Evolutionary conservation across 2,797 vertebrate genomes (phyloP).

Genomic region (Lutjanus campechanus): DNA sequence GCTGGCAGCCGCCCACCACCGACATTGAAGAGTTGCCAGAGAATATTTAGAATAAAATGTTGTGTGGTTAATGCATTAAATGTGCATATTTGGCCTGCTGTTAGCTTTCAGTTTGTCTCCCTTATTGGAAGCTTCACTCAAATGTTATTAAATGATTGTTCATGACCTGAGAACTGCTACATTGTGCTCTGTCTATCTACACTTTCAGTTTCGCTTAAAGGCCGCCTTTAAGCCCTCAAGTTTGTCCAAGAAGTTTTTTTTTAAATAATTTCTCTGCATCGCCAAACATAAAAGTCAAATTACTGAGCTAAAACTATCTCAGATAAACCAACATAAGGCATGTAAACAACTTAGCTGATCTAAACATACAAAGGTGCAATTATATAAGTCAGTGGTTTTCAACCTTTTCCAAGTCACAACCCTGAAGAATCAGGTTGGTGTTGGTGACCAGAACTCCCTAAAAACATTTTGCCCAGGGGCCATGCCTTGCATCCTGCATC

Average conservation of each 20-base stretch:
- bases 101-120: background rate
- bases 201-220: background rate
- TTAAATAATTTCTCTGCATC: background rate
- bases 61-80: constrained; percentile 11
- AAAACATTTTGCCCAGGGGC: too few relatives aligned
- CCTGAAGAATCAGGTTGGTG: too few relatives aligned
- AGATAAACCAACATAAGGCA: background rate
- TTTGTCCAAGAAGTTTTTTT: background rate
- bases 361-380: too few relatives aligned
- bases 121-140: background rate
- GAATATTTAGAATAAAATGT: constrained; percentile 38
- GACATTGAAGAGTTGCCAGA: constrained; percentile 41
- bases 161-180: background rate
- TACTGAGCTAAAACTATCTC: background rate
- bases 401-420: too few relatives aligned
- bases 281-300: too few relatives aligned
- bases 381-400: too few relatives aligned
- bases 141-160: constrained; percentile 1
- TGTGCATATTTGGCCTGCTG: constrained; percentile 1
- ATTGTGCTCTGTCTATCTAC: background rate
- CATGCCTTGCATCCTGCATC: too few relatives aligned
- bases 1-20: constrained; percentile 44
- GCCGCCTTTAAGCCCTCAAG: background rate
- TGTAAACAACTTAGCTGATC: too few relatives aligned
- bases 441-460: too few relatives aligned